Conservation (phyloP, 2,797 vertebrate species). For the Cyclura pinguis region DNA sequence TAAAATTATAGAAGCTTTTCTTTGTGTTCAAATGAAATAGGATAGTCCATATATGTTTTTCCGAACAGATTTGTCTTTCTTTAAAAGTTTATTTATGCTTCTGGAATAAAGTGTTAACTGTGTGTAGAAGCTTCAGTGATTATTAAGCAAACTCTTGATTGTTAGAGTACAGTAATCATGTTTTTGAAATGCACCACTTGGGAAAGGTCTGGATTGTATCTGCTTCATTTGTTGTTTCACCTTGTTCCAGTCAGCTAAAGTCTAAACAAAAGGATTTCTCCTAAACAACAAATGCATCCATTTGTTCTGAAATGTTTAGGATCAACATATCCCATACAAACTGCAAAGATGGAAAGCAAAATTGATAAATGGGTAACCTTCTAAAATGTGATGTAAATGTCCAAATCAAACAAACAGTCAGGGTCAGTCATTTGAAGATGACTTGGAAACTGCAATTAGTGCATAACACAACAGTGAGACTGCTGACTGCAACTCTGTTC, state of each 20-base stretch:
- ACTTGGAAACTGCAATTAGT: no score
- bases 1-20: neutral
- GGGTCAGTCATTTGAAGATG: no score
- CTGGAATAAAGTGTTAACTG: neutral
- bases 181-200: neutral
- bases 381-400: neutral
- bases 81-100: neutral
- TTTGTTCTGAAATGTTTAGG: neutral
- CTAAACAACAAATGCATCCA: neutral
- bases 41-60: neutral
- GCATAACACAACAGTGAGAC: no score
- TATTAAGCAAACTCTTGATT: neutral
- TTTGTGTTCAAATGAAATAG: neutral
- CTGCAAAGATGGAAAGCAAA: neutral
- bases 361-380: neutral
- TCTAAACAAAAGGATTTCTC: constrained; percentile 11
- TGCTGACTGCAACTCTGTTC: no score
- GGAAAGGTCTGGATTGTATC: constrained; percentile 3
- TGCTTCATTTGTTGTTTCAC: neutral
- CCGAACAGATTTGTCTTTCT: neutral
- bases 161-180: neutral
- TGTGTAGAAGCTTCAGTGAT: neutral
- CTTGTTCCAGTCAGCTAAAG: constrained; percentile 9
- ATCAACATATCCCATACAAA: neutral
- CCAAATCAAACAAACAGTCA: neutral